Evolutionary conservation across 2,797 vertebrate genomes (phyloP).

Genomic region (Arremon brunneinucha): DNA sequence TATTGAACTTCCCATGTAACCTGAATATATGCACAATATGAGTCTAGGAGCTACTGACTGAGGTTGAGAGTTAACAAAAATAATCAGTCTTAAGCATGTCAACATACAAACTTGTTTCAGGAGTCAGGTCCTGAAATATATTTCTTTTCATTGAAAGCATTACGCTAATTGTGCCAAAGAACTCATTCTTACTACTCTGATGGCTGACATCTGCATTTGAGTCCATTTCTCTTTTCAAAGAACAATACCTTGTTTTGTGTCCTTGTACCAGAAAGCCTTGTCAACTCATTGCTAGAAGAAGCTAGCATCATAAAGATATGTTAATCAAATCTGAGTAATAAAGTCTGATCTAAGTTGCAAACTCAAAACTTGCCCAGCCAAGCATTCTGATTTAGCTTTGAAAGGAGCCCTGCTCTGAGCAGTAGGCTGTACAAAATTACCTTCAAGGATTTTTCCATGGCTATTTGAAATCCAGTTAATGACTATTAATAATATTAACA

Average conservation of each 20-base stretch:
- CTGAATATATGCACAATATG: neutral
- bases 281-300: neutral
- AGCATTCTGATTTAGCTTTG: neutral
- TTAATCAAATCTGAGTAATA: neutral
- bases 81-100: neutral
- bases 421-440: neutral
- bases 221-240: neutral
- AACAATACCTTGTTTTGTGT: neutral
- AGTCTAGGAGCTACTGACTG: neutral
- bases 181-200: neutral
- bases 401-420: neutral
- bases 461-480: neutral
- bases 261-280: neutral
- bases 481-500: neutral
- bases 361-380: neutral
- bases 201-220: neutral
- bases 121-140: neutral
- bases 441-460: neutral
- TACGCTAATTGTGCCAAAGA: neutral
- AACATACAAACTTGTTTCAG: neutral
- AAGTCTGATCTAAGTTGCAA: neutral
- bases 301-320: neutral
- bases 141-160: neutral
- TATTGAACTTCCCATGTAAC: neutral
- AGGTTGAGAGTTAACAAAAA: neutral